These are phyloP conservation scores for Scrobipalpa costella DNA, from an alignment of 2,888 invertebrate species.

Conservation along the genomic window DNA sequence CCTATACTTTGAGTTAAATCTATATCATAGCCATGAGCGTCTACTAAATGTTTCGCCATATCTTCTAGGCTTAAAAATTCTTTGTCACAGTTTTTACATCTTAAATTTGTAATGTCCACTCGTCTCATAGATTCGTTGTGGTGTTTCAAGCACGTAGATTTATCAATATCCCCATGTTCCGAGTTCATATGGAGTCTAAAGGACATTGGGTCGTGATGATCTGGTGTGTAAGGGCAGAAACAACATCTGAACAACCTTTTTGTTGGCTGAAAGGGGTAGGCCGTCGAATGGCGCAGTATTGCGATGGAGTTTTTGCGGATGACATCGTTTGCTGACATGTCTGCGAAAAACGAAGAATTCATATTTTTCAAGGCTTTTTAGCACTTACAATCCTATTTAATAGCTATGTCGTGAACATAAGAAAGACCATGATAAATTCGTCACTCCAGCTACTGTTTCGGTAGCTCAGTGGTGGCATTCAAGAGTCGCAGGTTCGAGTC, in stretches of 20 bases:
- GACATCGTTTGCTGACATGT: not conserved
- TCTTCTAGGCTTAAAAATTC: conserved; percentile 27
- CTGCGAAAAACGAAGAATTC: not conserved
- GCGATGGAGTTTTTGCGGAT: conserved; percentile 42
- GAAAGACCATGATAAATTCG: no score
- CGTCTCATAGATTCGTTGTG: conserved; percentile 26
- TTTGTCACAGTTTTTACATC: conserved; percentile 29
- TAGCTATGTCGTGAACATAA: no score
- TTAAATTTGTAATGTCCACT: conserved; percentile 33
- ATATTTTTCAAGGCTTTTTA: not conserved
- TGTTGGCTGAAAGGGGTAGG: conserved; percentile 40
- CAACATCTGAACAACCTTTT: conserved; percentile 37
- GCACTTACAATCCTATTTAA: no score
- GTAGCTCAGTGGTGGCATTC: no score
- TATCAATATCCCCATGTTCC: conserved; percentile 29
- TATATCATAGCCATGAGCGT: conserved; percentile 27
- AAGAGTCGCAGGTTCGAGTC: no score
- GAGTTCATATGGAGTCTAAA: conserved; percentile 32
- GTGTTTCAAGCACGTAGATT: conserved; percentile 26
- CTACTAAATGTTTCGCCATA: conserved; percentile 28
- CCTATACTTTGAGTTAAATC: conserved; percentile 26
- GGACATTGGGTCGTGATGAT: conserved; percentile 26
- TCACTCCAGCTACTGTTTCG: no score
- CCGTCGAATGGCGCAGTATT: conserved; percentile 40
- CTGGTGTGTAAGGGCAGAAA: conserved; percentile 27